Percentiles rank a stretch among this genome's conserved stretches.
Conservation (phyloP, 1,140 invertebrate species). For the Drosophila chauvacae region DNA sequence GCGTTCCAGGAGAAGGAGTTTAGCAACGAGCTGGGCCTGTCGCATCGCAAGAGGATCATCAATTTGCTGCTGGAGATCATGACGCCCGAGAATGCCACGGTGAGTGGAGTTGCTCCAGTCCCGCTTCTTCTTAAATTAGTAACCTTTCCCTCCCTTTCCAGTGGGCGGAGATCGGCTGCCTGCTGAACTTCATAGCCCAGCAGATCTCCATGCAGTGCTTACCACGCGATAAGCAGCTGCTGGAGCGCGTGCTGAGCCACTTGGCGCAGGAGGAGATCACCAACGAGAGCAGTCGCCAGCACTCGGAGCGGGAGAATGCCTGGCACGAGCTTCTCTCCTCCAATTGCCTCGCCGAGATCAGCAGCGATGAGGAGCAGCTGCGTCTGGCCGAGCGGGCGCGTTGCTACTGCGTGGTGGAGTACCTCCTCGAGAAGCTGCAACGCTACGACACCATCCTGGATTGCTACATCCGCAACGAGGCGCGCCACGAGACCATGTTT, state of each 20-base stretch:
- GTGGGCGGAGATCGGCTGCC: conserved; percentile 85
- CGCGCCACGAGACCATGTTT: conserved; percentile 89
- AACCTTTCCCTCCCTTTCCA: conserved; percentile 39
- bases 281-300: conserved; percentile 84
- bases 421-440: conserved; percentile 84
- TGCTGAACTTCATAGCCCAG: conserved; percentile 85
- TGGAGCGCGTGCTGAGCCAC: conserved; percentile 84
- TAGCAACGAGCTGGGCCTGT: conserved; percentile 89
- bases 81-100: conserved; percentile 89
- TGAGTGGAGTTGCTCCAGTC: conserved; percentile 78
- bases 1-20: conserved; percentile 95
- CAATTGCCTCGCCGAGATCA: conserved; percentile 88
- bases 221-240: conserved; percentile 80
- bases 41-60: conserved; percentile 91
- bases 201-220: conserved; percentile 85
- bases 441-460: conserved; percentile 85
- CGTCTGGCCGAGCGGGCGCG: conserved; percentile 81
- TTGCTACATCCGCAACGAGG: conserved; percentile 85
- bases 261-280: conserved; percentile 83
- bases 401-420: conserved; percentile 85
- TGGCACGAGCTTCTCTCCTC: conserved; percentile 90
- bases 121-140: background rate
- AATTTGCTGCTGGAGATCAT: conserved; percentile 92
- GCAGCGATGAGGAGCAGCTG: conserved; percentile 80
- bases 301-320: conserved; percentile 92